A percentile compares a stretch with the other conserved stretches of the same genome.
Evolutionary conservation across 1,140 invertebrate species (phyloP).

Genomic region (fruit fly (Drosophila melanogaster)): DNA sequence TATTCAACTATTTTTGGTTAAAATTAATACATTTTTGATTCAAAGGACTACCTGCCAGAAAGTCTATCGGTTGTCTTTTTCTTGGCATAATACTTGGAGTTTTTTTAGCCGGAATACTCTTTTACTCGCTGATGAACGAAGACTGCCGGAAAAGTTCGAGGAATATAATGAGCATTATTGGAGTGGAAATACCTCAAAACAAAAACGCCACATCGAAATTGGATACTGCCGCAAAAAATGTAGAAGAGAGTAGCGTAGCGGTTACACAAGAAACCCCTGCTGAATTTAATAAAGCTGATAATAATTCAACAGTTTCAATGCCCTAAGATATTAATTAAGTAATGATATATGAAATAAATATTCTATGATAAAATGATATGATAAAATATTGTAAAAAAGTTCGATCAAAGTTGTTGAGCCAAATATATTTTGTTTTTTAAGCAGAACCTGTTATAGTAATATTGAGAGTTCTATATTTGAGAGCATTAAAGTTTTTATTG

Average conservation of each 20-base stretch:
- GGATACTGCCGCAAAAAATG: not conserved
- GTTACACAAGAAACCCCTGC: not conserved
- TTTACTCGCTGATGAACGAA: constrained; percentile 6
- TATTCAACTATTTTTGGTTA: too few species aligned
- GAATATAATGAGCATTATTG: not conserved
- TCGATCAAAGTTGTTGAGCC: too few species aligned
- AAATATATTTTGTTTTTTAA: not conserved
- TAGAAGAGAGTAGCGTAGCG: not conserved
- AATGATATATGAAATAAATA: not conserved
- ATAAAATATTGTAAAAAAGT: too few species aligned
- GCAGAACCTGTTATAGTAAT: too few species aligned
- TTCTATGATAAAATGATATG: too few species aligned
- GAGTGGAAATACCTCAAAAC: not conserved
- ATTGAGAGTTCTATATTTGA: not conserved
- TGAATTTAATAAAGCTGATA: not conserved
- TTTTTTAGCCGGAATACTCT: constrained; percentile 24
- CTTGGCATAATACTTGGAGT: constrained; percentile 11
- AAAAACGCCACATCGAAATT: not conserved
- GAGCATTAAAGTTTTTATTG: constrained; percentile 26
- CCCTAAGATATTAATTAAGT: not conserved
- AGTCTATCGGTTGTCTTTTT: not conserved
- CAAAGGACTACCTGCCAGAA: constrained; percentile 5
- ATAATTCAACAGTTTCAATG: not conserved
- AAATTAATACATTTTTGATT: not conserved
- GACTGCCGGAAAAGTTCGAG: not conserved